Percentiles rank a stretch among this genome's conserved stretches.
Evolutionary conservation across 2,797 vertebrate species (phyloP).

Genomic region (Chaunax sp.): DNA sequence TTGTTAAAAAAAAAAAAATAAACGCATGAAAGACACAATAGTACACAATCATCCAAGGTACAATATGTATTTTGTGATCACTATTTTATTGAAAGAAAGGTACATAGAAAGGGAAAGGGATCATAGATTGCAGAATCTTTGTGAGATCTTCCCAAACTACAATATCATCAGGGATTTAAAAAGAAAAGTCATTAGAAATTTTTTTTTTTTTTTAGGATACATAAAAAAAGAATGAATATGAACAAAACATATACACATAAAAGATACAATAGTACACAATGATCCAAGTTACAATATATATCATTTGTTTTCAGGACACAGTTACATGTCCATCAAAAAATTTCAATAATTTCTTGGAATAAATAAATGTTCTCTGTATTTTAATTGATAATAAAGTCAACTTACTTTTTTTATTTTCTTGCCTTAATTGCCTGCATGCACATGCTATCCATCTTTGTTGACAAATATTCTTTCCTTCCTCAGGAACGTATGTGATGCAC

Average conservation of each 20-base stretch:
- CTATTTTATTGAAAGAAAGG: too few relatives aligned
- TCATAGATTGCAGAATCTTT: too few relatives aligned
- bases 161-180: too few relatives aligned
- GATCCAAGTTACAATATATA: background rate
- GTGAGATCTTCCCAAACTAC: too few relatives aligned
- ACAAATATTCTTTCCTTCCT: background rate
- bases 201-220: too few relatives aligned
- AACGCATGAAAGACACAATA: background rate
- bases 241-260: too few relatives aligned
- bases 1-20: background rate
- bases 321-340: too few relatives aligned
- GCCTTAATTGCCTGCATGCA: background rate
- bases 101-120: too few relatives aligned
- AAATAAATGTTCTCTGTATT: background rate
- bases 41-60: background rate
- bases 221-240: too few relatives aligned
- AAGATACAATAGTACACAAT: background rate
- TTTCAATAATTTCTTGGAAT: too few relatives aligned
- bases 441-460: background rate
- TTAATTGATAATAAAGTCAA: background rate
- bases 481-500: slow-evolving; percentile 97
- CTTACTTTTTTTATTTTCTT: too few relatives aligned
- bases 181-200: too few relatives aligned
- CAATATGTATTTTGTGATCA: background rate
- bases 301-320: background rate